Evolutionary conservation across 2,888 invertebrate species (phyloP).

Genomic region (Drosophila mimica): DNA sequence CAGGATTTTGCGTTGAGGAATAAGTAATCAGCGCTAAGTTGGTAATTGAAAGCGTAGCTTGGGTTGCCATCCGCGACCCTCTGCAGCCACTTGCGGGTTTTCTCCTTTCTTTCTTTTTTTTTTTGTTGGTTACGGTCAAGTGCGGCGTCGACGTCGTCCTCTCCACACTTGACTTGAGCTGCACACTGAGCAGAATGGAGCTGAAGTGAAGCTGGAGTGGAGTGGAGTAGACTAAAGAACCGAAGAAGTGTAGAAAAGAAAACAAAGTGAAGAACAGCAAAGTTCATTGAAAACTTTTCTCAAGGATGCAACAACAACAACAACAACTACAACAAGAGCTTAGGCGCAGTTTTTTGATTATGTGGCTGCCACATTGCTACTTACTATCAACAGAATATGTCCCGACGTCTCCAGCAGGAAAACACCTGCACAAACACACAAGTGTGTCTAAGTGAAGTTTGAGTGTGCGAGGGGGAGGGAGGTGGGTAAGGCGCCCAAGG

Average conservation of each 20-base stretch:
- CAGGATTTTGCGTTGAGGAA: conserved; percentile 66
- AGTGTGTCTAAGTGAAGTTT: conserved; percentile 19
- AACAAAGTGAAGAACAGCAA: conserved; percentile 50
- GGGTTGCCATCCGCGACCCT: conserved; percentile 1
- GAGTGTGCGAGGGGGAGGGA: background rate
- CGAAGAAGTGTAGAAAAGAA: conserved; percentile 43
- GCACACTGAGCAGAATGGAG: conserved; percentile 29
- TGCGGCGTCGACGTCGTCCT: conserved; percentile 34
- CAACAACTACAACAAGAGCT: conserved; percentile 3
- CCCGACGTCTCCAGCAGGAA: conserved; percentile 27
- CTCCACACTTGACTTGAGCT: conserved; percentile 63
- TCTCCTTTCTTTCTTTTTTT: background rate
- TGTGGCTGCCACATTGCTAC: conserved; percentile 32
- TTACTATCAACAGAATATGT: conserved; percentile 45
- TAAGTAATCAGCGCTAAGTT: conserved; percentile 81
- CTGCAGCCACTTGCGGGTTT: conserved; percentile 35
- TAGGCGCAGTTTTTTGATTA: conserved; percentile 28
- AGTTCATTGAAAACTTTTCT: conserved; percentile 60
- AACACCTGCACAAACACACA: conserved; percentile 54
- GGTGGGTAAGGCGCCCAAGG: conserved; percentile 37
- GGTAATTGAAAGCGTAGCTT: conserved; percentile 78
- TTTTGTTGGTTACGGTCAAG: conserved; percentile 63
- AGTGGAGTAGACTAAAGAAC: conserved; percentile 21
- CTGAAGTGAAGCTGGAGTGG: conserved; percentile 15
- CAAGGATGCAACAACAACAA: conserved; percentile 30